A percentile compares a stretch with the other conserved stretches of the same genome.
Evolutionary conservation across 2,888 invertebrate genomes (phyloP).

Genomic region (Endotricha flammealis): DNA sequence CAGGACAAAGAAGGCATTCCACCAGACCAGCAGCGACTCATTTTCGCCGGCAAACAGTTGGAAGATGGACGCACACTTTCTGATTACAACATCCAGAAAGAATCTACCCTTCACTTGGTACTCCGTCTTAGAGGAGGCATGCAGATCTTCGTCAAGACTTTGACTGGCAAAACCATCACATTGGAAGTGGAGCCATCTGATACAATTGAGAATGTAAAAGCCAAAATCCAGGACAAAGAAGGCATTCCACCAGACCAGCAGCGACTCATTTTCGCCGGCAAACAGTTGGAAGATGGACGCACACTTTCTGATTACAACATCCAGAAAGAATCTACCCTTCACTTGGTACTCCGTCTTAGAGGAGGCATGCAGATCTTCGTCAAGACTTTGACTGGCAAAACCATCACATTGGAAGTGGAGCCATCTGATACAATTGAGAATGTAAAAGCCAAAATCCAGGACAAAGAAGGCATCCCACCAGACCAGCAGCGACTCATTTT

Average conservation of each 20-base stretch:
- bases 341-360: slow-evolving; percentile 28
- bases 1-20: slow-evolving; percentile 32
- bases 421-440: slow-evolving; percentile 33
- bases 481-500: slow-evolving; percentile 34
- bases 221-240: slow-evolving; percentile 34
- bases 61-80: slow-evolving; percentile 25
- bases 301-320: slow-evolving; percentile 32
- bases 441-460: slow-evolving; percentile 29
- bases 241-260: slow-evolving; percentile 35
- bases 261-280: slow-evolving; percentile 32
- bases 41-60: slow-evolving; percentile 21
- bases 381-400: slow-evolving; percentile 37
- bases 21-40: slow-evolving; percentile 28
- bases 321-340: slow-evolving; percentile 31
- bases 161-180: slow-evolving; percentile 34
- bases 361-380: no score
- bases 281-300: slow-evolving; percentile 34
- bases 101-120: slow-evolving; percentile 32
- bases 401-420: slow-evolving; percentile 38
- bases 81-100: slow-evolving; percentile 37
- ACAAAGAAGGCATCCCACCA: slow-evolving; percentile 34
- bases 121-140: slow-evolving; percentile 33
- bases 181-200: slow-evolving; percentile 32
- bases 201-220: slow-evolving; percentile 34
- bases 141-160: slow-evolving; percentile 34